Base-by-base conservation (phyloP, 2,888 invertebrate species). In the Drosophila sordidula region DNA sequence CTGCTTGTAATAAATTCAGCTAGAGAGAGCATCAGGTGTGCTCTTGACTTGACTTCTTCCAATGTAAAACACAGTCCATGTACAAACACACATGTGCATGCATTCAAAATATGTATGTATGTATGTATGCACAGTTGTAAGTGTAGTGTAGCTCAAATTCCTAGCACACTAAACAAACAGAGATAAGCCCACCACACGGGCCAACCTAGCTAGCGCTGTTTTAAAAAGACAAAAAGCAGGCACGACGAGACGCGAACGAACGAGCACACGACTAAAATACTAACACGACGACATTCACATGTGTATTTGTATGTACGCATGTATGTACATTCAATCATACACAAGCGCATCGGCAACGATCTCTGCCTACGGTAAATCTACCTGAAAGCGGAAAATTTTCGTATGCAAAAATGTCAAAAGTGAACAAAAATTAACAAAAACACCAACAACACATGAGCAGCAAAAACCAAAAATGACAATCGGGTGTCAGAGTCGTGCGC, bases 381-480 rank as follows among this genome's bases (percentile, higher is more conserved):
- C 87, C 89, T 78, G 88, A 87, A 81, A 84, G 80, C 87, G 87
- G 87, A 87, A 89, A 89, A 87, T 89, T 78, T 84, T 81, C 63
- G 56, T 84, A 76, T 76, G 82, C 83, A 87, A 89, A 87, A 87
- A 87, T 87, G 89, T 87, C 86, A 89, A 87, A 86, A 89, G 89
- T 89, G 85, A 89, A 87, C 74, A 74, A 76, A 69, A 65, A 54
- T 66, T 57, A 70, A 62, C 68, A 70, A 18, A 18, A 18, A 61
- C 61, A 78, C 66, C 45, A 73, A 58, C 36, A 36, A 58, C 34
- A 36, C 29, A 29, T 29, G 29, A 3, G 9, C 8, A 44, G 56
- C 42, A 34, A 44, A 52, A 61, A 18, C 11, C 26, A 73, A 69
- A 70, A 55, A 63, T 77, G 22, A 59, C 52, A 46, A 63, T 64